Base-by-base conservation (phyloP, 2,888 invertebrate genomes). In the Mactromeris polynyma region DNA sequence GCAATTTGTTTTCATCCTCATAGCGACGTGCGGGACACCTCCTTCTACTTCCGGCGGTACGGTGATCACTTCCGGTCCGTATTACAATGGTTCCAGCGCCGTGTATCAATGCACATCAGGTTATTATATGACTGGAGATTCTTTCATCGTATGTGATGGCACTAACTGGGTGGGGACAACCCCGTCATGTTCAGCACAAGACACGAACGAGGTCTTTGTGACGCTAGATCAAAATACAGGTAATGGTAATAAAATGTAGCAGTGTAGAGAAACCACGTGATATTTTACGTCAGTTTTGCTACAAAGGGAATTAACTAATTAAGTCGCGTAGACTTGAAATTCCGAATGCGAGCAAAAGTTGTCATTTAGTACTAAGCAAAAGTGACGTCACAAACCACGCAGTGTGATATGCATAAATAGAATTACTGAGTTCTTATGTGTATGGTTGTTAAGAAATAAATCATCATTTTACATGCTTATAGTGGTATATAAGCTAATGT, bases 51-150 rank as follows among this genome's bases (percentile, higher is more conserved):
- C 87, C 2, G 88, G 88, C 26, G 89, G 88, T 6, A 84, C 82
- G 3, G 54, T 92, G 14, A 51, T 89, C 38, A 87, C 90, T 19
- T 82, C 81, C 42, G 83, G 73, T 1, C 90, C 90, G 17, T 92
- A 92, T 33, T 42, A 36, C 19, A 77, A 90, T 31, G 87, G 84
- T 2, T 79, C 80, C 17, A 4, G 64, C 7, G 91, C 91, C 31
- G 91, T 92, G 26, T 92, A 83, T 64, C 79, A 79, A 73, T 92
- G 91, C 54, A 83, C 54, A 19, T 80, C 87, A 69, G 90, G 90
- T 40, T 92, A 90, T 54, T 54, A 84, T 33, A 90, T 92, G 87
- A 78, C 78, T 0, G 86, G 87, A 9, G 38, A 58, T 9, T 40
- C 89, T 2, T 87, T 78, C 73, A 89, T 87, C 58, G 83, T 81